phyloP scores from a whole-genome alignment of 2,113 vertebrate species.

The Cheirogaleus medius region DNA sequence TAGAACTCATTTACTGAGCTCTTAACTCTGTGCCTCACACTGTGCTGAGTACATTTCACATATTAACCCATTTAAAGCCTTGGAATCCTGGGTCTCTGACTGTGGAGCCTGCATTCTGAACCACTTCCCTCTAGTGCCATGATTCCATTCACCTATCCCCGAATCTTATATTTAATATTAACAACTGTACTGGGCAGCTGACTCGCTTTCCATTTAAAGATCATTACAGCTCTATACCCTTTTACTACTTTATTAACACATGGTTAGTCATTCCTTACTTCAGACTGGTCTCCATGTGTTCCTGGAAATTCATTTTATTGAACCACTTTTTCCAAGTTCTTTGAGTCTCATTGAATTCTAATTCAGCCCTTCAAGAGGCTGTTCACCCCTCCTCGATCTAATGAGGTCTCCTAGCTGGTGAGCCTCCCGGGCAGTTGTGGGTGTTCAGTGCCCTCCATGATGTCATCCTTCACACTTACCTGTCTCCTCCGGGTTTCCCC shows the following conservation, averaged over 20 bases:
- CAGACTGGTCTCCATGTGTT: slow-evolving; percentile 11
- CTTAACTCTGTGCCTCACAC: neutral
- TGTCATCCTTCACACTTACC: neutral
- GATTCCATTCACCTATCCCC: neutral
- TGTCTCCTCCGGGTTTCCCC: neutral
- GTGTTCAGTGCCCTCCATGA: neutral
- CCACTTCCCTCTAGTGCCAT: neutral
- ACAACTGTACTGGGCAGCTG: neutral
- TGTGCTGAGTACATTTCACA: neutral
- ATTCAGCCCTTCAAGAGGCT: neutral
- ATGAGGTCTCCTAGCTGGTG: neutral
- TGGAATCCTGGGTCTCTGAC: neutral
- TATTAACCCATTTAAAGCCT: neutral
- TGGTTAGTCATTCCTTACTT: slow-evolving; percentile 1
- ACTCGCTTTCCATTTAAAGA: neutral
- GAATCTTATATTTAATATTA: neutral
- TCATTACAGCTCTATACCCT: neutral
- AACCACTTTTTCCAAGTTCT: slow-evolving; percentile 38
- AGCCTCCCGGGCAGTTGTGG: neutral
- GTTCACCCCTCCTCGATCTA: neutral
- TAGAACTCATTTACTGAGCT: neutral
- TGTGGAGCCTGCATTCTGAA: neutral
- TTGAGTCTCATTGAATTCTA: slow-evolving; percentile 34
- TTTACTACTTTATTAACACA: slow-evolving; percentile 41
- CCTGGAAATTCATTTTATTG: slow-evolving; percentile 51